Percentiles rank a stretch among this genome's conserved stretches.
Conservation (phyloP, 2,797 vertebrate genomes). For the Steatocranus sp. region DNA sequence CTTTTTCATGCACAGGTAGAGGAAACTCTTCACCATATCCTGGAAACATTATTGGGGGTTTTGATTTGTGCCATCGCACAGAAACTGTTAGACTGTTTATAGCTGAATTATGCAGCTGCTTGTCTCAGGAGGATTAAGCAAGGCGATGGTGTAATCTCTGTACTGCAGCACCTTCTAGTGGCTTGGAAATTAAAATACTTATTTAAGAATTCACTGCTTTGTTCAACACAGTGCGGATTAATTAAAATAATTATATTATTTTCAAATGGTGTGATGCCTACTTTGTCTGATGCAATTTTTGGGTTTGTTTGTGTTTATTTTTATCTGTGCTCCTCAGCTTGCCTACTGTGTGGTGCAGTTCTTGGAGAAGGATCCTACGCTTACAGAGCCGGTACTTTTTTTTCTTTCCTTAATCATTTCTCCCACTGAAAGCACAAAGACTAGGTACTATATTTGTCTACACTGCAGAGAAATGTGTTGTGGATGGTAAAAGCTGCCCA, state of each 20-base stretch:
- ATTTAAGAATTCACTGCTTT: background rate
- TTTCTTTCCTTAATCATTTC: background rate
- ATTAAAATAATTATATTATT: background rate
- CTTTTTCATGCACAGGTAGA: conserved; percentile 98
- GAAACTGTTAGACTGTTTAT: background rate
- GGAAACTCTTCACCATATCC: background rate
- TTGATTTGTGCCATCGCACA: background rate
- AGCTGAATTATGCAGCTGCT: background rate
- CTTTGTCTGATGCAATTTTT: background rate
- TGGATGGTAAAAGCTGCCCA: conserved; percentile 14
- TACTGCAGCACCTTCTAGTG: conserved; percentile 46
- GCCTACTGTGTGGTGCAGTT: conserved; percentile 99
- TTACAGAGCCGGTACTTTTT: conserved; percentile 89
- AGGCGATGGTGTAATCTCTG: background rate
- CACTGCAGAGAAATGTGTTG: conserved; percentile 11
- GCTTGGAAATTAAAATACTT: background rate
- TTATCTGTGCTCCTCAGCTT: conserved; percentile 77
- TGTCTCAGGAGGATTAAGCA: background rate
- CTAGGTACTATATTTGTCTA: conserved; percentile 31
- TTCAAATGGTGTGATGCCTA: background rate
- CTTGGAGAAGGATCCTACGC: conserved; percentile 94
- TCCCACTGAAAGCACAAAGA: conserved; percentile 31
- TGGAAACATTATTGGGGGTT: background rate
- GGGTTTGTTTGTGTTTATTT: background rate
- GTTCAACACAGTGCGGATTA: background rate